phyloP scores from a whole-genome alignment of 2,888 invertebrate genomes.

The Drosophila meridionalis region DNA sequence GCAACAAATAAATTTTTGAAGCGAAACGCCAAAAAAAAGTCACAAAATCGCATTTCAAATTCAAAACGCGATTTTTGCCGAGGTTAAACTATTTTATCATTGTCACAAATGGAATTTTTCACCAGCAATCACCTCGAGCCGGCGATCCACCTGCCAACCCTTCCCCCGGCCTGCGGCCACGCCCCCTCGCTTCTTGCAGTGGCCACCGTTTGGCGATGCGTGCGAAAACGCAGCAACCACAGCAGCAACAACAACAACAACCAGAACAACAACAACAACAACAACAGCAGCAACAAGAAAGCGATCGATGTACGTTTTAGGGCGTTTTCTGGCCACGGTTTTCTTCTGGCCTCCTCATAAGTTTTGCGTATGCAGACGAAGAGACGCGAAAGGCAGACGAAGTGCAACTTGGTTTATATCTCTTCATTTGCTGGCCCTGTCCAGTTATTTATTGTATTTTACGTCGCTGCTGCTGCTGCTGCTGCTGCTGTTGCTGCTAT shows the following conservation, averaged over 20 bases:
- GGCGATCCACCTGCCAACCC: conserved; percentile 64
- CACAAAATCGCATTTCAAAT: conserved; percentile 77
- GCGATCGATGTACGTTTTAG: conserved; percentile 73
- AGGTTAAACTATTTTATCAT: conserved; percentile 84
- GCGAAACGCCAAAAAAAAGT: conserved; percentile 64
- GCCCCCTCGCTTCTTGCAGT: conserved; percentile 36
- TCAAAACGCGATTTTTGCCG: conserved; percentile 83
- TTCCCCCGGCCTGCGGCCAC: conserved; percentile 31
- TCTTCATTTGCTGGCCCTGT: conserved; percentile 73
- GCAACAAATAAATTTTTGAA: conserved; percentile 68
- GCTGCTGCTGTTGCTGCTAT: conserved; percentile 31
- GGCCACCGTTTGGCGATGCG: conserved; percentile 70
- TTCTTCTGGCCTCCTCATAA: conserved; percentile 67
- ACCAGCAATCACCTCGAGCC: conserved; percentile 71
- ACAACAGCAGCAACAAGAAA: conserved; percentile 24
- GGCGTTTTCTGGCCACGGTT: conserved; percentile 80
- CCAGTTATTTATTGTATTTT: conserved; percentile 79
- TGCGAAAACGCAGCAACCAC: conserved; percentile 78
- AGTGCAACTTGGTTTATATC: conserved; percentile 73
- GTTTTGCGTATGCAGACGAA: conserved; percentile 71
- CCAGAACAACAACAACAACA: conserved; percentile 23
- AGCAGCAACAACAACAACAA: conserved; percentile 17
- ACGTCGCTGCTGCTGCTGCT: conserved; percentile 43
- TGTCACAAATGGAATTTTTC: conserved; percentile 83
- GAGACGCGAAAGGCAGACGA: conserved; percentile 9